Evolutionary conservation across 2,797 vertebrate genomes (phyloP).

Genomic region (Pseudochirops corinnae): DNA sequence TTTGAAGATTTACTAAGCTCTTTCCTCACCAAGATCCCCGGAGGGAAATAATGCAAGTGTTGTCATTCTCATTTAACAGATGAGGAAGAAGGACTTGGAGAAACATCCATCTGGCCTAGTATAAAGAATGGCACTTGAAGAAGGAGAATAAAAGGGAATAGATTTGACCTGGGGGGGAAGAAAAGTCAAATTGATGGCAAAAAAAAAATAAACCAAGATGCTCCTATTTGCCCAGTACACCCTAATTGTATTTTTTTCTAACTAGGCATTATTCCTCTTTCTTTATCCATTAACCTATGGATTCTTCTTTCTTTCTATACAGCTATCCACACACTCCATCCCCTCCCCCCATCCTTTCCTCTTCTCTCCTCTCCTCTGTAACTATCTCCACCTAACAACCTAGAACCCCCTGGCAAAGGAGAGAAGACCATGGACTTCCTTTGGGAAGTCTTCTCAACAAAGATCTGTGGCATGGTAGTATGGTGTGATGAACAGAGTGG

Average conservation of each 20-base stretch:
- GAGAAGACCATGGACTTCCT: background rate
- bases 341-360: background rate
- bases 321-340: background rate
- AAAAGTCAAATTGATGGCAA: background rate
- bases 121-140: background rate
- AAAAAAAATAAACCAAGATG: background rate
- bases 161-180: background rate
- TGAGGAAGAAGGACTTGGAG: background rate
- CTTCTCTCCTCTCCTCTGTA: background rate
- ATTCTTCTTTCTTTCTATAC: background rate
- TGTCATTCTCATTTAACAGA: background rate
- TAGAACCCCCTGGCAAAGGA: background rate
- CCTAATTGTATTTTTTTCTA: background rate
- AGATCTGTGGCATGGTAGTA: background rate
- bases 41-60: background rate
- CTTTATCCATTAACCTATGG: background rate
- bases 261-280: background rate
- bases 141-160: background rate
- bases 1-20: background rate
- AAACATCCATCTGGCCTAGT: background rate
- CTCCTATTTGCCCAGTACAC: background rate
- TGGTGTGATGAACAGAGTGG: background rate
- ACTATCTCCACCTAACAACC: background rate
- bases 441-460: background rate
- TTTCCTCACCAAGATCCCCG: background rate